Evolutionary conservation across 2,113 vertebrate species (phyloP).

Genomic region (Miniopterus natalensis): DNA sequence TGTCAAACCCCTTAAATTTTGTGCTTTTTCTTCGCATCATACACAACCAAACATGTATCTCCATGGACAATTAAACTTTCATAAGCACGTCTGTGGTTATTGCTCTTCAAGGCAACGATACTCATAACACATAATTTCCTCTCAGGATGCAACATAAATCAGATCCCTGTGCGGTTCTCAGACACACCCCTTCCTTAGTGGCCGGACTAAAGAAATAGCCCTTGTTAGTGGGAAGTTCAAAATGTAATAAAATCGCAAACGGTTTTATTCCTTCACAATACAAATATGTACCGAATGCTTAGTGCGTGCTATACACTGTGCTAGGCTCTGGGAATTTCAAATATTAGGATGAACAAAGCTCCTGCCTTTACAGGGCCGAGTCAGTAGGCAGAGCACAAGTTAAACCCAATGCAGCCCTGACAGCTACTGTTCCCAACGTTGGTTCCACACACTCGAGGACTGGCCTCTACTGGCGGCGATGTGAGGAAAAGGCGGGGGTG

Average conservation of each 20-base stretch:
- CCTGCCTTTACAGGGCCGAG: background rate
- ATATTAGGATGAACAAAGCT: background rate
- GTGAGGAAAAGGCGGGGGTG: background rate
- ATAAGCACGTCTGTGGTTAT: conserved; percentile 45
- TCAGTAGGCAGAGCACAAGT: background rate
- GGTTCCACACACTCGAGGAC: background rate
- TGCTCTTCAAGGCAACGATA: background rate
- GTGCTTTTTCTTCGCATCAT: background rate
- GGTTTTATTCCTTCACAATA: background rate
- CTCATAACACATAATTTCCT: conserved; percentile 60
- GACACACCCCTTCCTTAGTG: background rate
- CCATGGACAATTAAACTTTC: conserved; percentile 44
- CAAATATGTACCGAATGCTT: background rate
- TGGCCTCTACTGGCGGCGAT: background rate
- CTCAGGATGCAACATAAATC: background rate
- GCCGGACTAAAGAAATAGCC: background rate
- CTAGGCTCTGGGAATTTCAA: background rate
- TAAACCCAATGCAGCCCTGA: background rate
- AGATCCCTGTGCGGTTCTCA: conserved; percentile 8
- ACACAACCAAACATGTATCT: background rate
- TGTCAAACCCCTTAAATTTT: background rate
- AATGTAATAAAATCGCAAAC: background rate
- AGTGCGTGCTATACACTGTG: background rate
- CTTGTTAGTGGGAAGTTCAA: background rate
- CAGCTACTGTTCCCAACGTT: background rate